Conservation (phyloP, 1,140 invertebrate genomes). For the Phthorimaea operculella region DNA sequence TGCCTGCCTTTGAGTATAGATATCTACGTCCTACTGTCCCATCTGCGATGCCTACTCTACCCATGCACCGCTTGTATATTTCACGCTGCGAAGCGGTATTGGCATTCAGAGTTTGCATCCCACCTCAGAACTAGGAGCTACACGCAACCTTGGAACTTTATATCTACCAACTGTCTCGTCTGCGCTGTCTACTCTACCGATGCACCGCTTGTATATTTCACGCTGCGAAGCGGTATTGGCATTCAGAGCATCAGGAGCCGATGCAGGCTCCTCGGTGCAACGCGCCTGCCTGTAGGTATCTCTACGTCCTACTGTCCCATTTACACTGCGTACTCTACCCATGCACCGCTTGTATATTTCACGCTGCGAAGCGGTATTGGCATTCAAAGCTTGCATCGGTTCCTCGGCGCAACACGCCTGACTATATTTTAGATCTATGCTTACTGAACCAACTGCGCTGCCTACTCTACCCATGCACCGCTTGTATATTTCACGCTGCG, state of each 20-base stretch:
- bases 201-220: conserved; percentile 30
- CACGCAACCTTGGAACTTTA: too few relatives aligned
- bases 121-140: too few relatives aligned
- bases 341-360: conserved; percentile 29
- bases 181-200: conserved; percentile 17
- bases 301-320: conserved; percentile 9
- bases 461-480: conserved; percentile 18
- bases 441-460: too few relatives aligned
- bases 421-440: too few relatives aligned
- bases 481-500: conserved; percentile 31
- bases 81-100: conserved; percentile 34
- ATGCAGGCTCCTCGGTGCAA: too few relatives aligned
- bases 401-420: conserved; percentile 26
- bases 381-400: conserved; percentile 34
- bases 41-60: conserved; percentile 19
- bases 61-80: conserved; percentile 25
- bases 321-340: conserved; percentile 18
- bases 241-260: too few relatives aligned
- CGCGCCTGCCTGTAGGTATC: too few relatives aligned
- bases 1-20: too few relatives aligned
- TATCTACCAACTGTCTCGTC: too few relatives aligned
- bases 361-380: conserved; percentile 34
- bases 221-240: conserved; percentile 34
- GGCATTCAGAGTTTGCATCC: conserved; percentile 38
- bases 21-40: conserved; percentile 3